Evolutionary conservation across 2,888 invertebrate species (phyloP).

Genomic region (Lamellibrachia columna): DNA sequence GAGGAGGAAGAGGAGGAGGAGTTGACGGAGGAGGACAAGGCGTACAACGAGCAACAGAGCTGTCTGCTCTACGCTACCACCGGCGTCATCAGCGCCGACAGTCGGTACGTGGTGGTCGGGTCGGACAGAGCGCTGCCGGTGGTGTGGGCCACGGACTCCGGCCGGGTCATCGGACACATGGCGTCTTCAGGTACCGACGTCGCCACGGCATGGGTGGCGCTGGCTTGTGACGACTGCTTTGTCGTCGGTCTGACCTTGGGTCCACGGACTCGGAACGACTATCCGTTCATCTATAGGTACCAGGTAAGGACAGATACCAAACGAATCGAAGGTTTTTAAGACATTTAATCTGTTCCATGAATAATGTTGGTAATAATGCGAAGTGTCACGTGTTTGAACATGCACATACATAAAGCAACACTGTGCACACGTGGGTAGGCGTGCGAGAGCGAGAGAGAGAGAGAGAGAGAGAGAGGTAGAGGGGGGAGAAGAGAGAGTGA

Average conservation of each 20-base stretch:
- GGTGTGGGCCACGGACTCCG: conserved; percentile 26
- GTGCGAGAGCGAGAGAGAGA: too few relatives aligned
- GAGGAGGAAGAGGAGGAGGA: conserved; percentile 28
- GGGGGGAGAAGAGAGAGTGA: too few relatives aligned
- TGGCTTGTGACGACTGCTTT: conserved; percentile 32
- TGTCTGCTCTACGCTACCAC: conserved; percentile 25
- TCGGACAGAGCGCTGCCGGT: conserved; percentile 30
- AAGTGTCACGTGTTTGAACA: too few relatives aligned
- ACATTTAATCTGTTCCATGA: too few relatives aligned
- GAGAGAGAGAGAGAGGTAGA: too few relatives aligned
- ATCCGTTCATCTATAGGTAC: conserved; percentile 20
- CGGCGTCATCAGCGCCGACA: conserved; percentile 21
- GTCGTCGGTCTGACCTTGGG: conserved; percentile 32
- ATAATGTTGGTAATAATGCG: too few relatives aligned
- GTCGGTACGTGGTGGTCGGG: conserved; percentile 25
- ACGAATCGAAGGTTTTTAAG: too few relatives aligned
- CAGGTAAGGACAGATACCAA: conserved; percentile 7
- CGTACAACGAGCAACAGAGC: conserved; percentile 20
- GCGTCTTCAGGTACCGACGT: conserved; percentile 27
- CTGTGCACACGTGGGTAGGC: too few relatives aligned
- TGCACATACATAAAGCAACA: too few relatives aligned
- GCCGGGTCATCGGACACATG: conserved; percentile 18
- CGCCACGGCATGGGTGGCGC: conserved; percentile 32
- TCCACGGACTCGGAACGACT: background rate
- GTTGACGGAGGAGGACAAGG: conserved; percentile 19